phyloP scores from a whole-genome alignment of 2,888 invertebrate species.

The Zygogramma bicolorata region DNA sequence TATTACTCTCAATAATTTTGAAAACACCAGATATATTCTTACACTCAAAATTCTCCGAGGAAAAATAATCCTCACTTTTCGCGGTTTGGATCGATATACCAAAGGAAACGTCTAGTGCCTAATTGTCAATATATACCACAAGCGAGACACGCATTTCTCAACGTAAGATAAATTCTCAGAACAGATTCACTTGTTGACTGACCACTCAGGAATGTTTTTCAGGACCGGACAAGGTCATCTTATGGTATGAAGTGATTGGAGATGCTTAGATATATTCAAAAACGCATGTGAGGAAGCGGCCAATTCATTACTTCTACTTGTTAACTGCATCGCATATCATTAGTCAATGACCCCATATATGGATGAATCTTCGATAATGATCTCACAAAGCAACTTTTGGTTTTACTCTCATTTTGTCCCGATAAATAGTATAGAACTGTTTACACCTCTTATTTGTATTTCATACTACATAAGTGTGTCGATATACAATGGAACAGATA shows the following conservation, averaged over 20 bases:
- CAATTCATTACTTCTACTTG: neutral
- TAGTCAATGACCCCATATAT: neutral
- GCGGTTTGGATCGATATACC: neutral
- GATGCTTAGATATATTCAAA: neutral
- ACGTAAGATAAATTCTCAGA: neutral
- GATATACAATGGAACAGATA: neutral
- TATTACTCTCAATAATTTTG: too few relatives aligned
- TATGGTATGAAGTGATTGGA: neutral
- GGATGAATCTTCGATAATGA: neutral
- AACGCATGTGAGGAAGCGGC: neutral
- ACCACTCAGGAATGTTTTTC: neutral
- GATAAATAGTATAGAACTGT: neutral
- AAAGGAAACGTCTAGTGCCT: neutral
- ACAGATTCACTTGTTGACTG: neutral
- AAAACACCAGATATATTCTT: too few relatives aligned
- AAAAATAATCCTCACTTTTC: neutral
- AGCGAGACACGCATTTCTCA: neutral
- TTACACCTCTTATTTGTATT: neutral
- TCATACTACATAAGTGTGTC: neutral
- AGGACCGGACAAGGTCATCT: conserved; percentile 5
- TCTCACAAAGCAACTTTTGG: neutral
- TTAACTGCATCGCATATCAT: neutral
- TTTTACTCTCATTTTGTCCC: neutral
- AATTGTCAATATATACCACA: neutral
- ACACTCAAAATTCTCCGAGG: too few relatives aligned